Conservation (phyloP, 2,797 vertebrate species). For the Anolis apletophallus region DNA sequence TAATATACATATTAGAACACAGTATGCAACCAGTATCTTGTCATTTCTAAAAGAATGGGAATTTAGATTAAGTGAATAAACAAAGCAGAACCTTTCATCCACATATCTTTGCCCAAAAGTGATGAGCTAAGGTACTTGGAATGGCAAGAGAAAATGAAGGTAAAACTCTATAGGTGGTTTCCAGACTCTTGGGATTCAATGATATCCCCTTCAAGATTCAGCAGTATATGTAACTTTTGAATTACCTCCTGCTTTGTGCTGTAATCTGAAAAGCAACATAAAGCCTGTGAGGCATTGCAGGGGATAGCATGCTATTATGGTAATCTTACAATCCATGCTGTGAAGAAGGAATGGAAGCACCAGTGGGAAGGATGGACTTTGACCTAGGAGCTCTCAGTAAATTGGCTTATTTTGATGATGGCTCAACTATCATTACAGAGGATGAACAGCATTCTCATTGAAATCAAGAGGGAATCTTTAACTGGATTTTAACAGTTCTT, state of each 20-base stretch:
- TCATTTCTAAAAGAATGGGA: background rate
- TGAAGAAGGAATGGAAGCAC: conserved; percentile 6
- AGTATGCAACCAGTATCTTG: background rate
- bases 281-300: conserved; percentile 2
- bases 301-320: conserved; percentile 12
- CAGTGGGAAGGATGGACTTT: conserved; percentile 13
- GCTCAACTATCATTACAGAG: background rate
- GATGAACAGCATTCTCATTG: background rate
- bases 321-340: conserved; percentile 3
- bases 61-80: background rate
- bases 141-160: background rate
- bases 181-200: background rate
- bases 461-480: conserved; percentile 21
- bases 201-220: background rate
- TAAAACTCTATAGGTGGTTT: background rate
- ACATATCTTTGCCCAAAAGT: background rate
- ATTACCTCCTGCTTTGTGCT: background rate
- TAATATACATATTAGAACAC: background rate
- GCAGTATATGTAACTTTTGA: background rate
- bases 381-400: background rate
- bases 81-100: background rate
- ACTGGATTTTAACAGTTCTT: conserved; percentile 29
- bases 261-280: conserved; percentile 14
- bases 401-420: conserved; percentile 19
- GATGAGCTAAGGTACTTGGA: background rate